Evolutionary conservation across 2,113 vertebrate genomes (phyloP).

Genomic region (Blennius ocellaris): DNA sequence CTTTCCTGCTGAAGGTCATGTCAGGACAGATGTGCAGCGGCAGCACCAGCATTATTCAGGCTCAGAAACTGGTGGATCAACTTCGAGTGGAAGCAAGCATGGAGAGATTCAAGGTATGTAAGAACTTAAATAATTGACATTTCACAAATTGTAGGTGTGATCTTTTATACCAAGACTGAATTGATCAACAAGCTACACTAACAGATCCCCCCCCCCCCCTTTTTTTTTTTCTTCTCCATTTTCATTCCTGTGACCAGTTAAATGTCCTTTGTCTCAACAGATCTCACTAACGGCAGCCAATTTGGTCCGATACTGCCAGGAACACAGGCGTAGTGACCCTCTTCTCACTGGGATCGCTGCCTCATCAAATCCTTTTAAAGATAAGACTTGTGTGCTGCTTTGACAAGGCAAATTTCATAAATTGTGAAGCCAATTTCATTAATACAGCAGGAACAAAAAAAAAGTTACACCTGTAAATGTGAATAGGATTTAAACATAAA

Average conservation of each 20-base stretch:
- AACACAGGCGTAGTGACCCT: conserved; percentile 84
- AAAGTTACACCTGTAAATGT: too few relatives aligned
- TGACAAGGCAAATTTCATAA: conserved; percentile 43
- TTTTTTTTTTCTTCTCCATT: background rate
- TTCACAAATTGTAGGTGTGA: too few relatives aligned
- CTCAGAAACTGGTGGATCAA: conserved; percentile 84
- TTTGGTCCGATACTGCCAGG: conserved; percentile 85
- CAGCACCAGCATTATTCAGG: conserved; percentile 83
- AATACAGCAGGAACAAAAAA: too few relatives aligned
- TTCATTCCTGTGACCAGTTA: background rate
- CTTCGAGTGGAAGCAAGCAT: conserved; percentile 83
- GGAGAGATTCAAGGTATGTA: conserved; percentile 85
- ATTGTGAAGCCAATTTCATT: background rate
- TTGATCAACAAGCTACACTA: too few relatives aligned
- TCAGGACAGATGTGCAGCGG: conserved; percentile 83
- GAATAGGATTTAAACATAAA: too few relatives aligned
- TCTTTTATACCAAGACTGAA: too few relatives aligned
- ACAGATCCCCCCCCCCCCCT: too few relatives aligned
- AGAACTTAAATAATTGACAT: background rate
- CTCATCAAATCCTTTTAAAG: conserved; percentile 88
- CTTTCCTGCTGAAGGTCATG: conserved; percentile 21
- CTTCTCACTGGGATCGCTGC: conserved; percentile 85
- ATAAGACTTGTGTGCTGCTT: conserved; percentile 84
- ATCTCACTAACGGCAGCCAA: conserved; percentile 86
- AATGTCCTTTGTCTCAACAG: conserved; percentile 60